phyloP scores from a whole-genome alignment of 2,797 vertebrate species.

The Premnoplex brunnescens region DNA sequence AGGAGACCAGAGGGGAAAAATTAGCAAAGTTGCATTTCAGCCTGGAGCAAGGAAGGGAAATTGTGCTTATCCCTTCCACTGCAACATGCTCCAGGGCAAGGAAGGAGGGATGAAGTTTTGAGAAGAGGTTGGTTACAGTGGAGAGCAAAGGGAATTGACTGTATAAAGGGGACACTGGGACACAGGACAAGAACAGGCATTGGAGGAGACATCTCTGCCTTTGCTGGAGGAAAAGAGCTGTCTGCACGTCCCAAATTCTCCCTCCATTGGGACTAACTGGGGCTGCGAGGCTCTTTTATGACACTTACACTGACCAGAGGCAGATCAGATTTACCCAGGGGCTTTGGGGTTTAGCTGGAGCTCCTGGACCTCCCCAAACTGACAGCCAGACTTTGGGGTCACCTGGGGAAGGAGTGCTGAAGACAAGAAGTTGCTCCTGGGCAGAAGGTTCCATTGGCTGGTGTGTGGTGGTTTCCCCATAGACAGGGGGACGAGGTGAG shows the following conservation, averaged over 20 bases:
- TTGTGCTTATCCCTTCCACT: neutral
- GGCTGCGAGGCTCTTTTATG: neutral
- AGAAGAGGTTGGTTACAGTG: neutral
- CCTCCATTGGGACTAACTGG: neutral
- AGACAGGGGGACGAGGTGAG: neutral
- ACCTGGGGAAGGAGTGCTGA: neutral
- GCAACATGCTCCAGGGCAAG: neutral
- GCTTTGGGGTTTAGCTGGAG: neutral
- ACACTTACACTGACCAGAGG: neutral
- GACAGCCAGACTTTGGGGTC: neutral
- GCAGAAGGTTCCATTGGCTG: neutral
- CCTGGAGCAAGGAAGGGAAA: neutral
- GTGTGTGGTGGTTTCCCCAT: fast-evolving
- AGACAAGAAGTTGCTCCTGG: neutral
- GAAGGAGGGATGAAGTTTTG: neutral
- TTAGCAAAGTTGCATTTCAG: neutral
- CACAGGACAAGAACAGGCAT: neutral
- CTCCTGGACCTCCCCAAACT: neutral
- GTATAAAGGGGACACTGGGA: fast-evolving
- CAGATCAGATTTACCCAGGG: neutral
- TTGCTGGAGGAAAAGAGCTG: neutral
- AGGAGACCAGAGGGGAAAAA: neutral
- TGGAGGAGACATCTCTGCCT: neutral
- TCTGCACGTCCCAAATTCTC: neutral
- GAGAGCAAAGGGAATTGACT: neutral